Base-by-base conservation (phyloP, 2,888 invertebrate species). In the Trachelus troglodyta region DNA sequence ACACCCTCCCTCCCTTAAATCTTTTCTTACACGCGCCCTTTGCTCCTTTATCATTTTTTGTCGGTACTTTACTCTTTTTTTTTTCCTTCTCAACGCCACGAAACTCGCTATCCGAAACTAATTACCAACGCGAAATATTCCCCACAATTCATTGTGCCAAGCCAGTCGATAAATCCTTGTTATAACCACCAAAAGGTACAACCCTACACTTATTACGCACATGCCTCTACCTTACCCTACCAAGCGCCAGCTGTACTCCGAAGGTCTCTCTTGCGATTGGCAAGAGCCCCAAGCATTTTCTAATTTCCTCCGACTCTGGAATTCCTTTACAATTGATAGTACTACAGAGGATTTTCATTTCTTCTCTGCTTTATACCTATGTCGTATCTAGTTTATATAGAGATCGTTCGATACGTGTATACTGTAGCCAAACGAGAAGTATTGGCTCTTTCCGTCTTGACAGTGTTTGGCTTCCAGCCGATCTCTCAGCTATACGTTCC, bases 121-220 rank as follows among this genome's bases (percentile, higher is more conserved):
- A 85, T 87, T 86, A 86, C 79, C 78, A 12, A 69, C 75, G 78
- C 79, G 78, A 86, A 85, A 87, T 86, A 84, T 82, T 77, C 75
- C 35, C 73, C 79, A 81, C 76, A 81, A 83, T 86, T 87, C 84
- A 86, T 85, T 82, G 83, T 82, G 37, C 81, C 80, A 80, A 15
- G 71, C 71, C 71, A 71, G 33, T 71, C 71, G 71, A 34, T 34
- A 31, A 34, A 71, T 31, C 71, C 31, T 71, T 34, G 71, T 71
- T 71, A 71, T 71, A 71, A 71, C 31, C 31, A 9, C 31, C 71
- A 71, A 71, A 71, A 23, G 56, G 56, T 23, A 56, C 56, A 56
- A 23, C 56, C 56, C 56, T 23, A 56, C 56, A 56, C 56, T 56
- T 56, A 56, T 56, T 56, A 56, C 56, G 56, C 56, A 56, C 56